A percentile compares a stretch with the other conserved stretches of the same genome.
phyloP scores from a whole-genome alignment of 2,113 vertebrate genomes.

The Cebus imitator region DNA sequence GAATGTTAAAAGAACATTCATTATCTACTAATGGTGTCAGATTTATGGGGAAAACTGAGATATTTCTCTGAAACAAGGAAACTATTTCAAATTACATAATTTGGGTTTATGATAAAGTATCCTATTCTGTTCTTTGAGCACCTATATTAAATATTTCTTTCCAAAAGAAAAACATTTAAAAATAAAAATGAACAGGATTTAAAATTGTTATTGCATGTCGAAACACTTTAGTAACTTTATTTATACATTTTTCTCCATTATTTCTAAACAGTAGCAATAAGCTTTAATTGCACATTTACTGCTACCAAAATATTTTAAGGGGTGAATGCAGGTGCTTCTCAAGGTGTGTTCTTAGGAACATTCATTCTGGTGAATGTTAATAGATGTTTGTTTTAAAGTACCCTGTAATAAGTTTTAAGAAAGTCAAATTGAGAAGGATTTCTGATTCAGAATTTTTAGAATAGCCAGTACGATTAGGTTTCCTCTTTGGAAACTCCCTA shows the following conservation, averaged over 20 bases:
- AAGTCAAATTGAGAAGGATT: neutral
- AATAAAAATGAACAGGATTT: neutral
- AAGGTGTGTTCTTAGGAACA: neutral
- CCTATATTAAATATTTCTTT: constrained; percentile 40
- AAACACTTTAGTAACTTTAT: neutral
- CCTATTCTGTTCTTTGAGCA: neutral
- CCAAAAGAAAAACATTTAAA: neutral
- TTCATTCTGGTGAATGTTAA: neutral
- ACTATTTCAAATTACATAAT: constrained; percentile 1
- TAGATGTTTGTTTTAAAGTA: neutral
- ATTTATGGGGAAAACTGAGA: constrained; percentile 18
- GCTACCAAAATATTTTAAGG: constrained; percentile 1
- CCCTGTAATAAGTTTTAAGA: neutral
- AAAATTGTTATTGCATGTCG: neutral
- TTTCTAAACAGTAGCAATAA: neutral
- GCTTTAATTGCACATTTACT: neutral
- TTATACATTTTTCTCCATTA: neutral
- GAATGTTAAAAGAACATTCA: neutral
- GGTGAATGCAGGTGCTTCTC: neutral
- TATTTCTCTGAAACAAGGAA: constrained; percentile 28
- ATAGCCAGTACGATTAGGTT: neutral
- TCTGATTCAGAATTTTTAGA: neutral
- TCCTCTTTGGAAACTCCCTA: neutral
- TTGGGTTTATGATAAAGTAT: constrained; percentile 47
- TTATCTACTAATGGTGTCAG: constrained; percentile 42